phyloP scores from a whole-genome alignment of 2,797 vertebrate genomes.

The Pangasius djambal region DNA sequence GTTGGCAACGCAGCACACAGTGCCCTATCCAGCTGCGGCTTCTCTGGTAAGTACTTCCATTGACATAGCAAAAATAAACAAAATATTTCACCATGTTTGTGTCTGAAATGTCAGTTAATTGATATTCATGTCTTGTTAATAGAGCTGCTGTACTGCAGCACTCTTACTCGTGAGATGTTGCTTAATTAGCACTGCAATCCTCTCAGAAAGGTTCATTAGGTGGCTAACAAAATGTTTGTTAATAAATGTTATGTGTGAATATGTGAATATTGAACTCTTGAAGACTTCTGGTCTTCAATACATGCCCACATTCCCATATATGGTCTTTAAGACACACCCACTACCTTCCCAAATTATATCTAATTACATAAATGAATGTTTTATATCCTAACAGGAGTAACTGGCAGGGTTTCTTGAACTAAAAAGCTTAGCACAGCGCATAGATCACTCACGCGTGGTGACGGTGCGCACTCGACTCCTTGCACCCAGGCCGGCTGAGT shows the following conservation, averaged over 20 bases:
- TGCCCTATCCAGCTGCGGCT: background rate
- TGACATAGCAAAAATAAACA: background rate
- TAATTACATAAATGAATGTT: background rate
- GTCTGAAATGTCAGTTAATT: background rate
- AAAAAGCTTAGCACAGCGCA: background rate
- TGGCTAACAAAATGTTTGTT: background rate
- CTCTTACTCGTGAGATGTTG: background rate
- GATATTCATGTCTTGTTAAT: background rate
- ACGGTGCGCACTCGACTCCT: conserved; percentile 70
- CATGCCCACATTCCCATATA: background rate
- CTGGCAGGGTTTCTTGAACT: background rate
- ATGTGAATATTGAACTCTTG: background rate
- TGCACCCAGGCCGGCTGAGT: conserved; percentile 70
- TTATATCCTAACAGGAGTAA: background rate
- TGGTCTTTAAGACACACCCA: background rate
- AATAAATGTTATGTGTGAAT: background rate
- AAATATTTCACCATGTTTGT: background rate
- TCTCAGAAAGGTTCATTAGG: background rate
- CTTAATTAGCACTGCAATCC: background rate
- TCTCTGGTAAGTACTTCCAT: background rate
- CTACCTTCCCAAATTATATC: background rate
- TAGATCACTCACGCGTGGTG: conserved; percentile 73
- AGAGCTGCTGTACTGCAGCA: background rate
- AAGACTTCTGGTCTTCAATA: background rate
- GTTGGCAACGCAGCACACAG: background rate